Evolutionary conservation across 2,797 vertebrate genomes (phyloP).

Genomic region (Lepus townsendii): DNA sequence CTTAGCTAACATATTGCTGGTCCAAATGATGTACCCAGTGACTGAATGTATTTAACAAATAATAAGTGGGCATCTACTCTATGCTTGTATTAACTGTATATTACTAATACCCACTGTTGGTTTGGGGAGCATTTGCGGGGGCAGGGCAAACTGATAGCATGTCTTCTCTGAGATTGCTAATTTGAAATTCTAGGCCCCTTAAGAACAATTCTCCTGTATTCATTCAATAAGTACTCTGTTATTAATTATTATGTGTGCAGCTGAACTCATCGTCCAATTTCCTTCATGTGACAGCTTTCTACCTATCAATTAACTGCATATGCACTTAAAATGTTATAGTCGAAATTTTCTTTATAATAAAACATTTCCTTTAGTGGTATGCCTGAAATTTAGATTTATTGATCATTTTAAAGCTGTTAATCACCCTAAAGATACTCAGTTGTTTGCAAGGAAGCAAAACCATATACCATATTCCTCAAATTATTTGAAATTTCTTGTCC

Average conservation of each 20-base stretch:
- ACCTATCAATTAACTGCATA: background rate
- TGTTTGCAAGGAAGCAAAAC: background rate
- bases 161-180: background rate
- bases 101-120: background rate
- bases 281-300: background rate
- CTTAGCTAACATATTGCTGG: background rate
- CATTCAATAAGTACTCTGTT: background rate
- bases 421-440: background rate
- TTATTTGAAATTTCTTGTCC: background rate
- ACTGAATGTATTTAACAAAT: background rate
- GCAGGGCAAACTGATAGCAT: background rate
- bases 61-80: background rate
- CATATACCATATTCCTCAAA: background rate
- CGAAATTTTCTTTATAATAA: background rate
- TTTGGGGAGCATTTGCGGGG: background rate
- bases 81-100: background rate
- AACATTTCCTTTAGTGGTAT: background rate
- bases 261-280: background rate
- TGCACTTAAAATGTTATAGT: background rate
- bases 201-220: background rate
- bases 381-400: background rate
- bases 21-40: background rate
- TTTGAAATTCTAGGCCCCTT: background rate
- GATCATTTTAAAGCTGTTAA: background rate
- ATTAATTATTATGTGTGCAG: background rate